Evolutionary conservation across 2,797 vertebrate genomes (phyloP), one percentile per base, ranked within the genome.

Genomic region (Chaunax sp.): DNA sequence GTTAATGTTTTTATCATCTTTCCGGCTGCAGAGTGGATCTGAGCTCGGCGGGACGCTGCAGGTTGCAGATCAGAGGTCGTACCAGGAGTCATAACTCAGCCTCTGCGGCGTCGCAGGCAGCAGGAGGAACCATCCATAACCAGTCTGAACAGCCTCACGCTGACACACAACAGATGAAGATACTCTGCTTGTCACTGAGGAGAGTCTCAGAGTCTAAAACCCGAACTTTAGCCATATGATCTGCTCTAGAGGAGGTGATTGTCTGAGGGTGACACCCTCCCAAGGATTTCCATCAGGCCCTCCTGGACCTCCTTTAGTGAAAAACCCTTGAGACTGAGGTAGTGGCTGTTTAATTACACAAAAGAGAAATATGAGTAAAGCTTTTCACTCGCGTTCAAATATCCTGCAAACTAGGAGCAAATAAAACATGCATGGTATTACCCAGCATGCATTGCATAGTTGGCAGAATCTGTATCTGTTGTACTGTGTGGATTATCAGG

Each of bases 21-120:
- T n/a, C 68, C 13, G n/a, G 1, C 76, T 19, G 63, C 56, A 26
- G 57, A 43, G 63, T 46, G 67, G 59, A 81, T 83, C 69, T 28
- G 64, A 46, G 38, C 68, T 49, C 28, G 2, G 64, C 1, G 64
- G 54, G 63, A 74, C 57, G 33, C 59, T 12, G 59, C 63, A 56
- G 77, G 69, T 84, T 70, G 20, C 83, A 82, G 68, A 79, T 79
- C 77, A 67, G 65, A 49, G 4, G 70, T 77, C 52, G 40, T 51
- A 76, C 59, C 68, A 62, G 0, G 30, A 79, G 72, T 68, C 43
- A 83, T 84, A 83, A 81, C 69, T 84, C 83, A 80, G 70, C 58
- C 47, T 38, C 19, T 2, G 67, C 13, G 16, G 58, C 18, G 81
- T 72, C 72, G 23, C 35, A 1, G 60, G 69, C 44, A 26, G 46